Conservation (phyloP, 1,140 invertebrate species). For the Philaenus spumarius region DNA sequence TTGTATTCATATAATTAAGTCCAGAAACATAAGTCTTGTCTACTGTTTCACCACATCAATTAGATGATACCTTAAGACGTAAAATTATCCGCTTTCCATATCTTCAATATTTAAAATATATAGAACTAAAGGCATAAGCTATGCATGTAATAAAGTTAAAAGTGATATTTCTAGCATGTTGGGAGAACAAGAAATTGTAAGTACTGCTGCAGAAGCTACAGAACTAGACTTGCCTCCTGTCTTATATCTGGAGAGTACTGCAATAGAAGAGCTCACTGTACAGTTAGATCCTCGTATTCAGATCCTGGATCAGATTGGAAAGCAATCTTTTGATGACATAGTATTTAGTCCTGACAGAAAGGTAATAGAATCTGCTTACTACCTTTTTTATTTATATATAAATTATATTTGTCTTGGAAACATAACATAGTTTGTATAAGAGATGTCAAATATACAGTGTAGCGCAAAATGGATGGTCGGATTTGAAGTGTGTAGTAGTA, state of each 20-base stretch:
- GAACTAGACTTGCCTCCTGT: conserved; percentile 26
- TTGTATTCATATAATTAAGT: no score
- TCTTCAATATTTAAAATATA: neutral
- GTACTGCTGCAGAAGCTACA: conserved; percentile 10
- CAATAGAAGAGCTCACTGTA: conserved; percentile 20
- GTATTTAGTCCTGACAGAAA: conserved; percentile 33
- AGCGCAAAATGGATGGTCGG: no score
- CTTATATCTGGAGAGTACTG: conserved; percentile 20
- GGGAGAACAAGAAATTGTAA: neutral
- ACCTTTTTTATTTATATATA: no score
- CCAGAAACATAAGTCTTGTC: no score
- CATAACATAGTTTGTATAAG: no score
- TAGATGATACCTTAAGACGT: neutral
- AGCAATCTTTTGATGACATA: conserved; percentile 36
- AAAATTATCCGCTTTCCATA: neutral
- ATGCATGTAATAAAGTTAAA: neutral
- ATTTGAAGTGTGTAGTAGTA: no score
- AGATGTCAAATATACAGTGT: no score
- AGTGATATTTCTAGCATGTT: neutral
- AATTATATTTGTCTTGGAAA: no score
- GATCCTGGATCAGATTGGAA: conserved; percentile 24
- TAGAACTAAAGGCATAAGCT: neutral
- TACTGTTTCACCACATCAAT: no score
- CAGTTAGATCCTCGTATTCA: conserved; percentile 7
- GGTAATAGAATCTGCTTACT: no score